Evolutionary conservation across 2,113 vertebrate species (phyloP), one percentile per base, ranked within the genome.

Genomic region (Leptodactylus fuscus): DNA sequence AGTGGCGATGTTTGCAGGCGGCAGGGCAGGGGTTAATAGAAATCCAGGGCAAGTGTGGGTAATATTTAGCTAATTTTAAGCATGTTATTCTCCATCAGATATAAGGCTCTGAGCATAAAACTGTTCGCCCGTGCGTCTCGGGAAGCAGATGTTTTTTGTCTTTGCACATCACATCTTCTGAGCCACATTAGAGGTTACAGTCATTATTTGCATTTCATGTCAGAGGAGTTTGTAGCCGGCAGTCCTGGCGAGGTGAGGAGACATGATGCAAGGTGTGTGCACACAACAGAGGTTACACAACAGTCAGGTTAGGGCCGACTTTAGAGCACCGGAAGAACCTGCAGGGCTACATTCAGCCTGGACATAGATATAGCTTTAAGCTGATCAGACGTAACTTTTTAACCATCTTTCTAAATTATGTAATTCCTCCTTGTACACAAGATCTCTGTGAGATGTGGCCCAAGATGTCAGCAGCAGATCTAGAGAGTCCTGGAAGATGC

Each of bases 61-160:
- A 53, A 73, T 73, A 51, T 29, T 81, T 44, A 70, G 27, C 65
- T 51, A 15, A 82, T 53, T 48, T 81, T 81, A 81, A 67, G 12
- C n/a, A 81, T 34, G 62, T 51, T 73, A 13, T 38, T 58, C 34
- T 82, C 48, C 81, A 82, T 82, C 62, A 51, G 62, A 48, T 36
- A 81, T 7, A 70, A 67, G 32, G 20, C 18, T 24, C 73, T 20
- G 36, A 74, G 32, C 34, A 7, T n/a, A 24, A 8, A 36, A 55
- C 29, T 4, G 8, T 36, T 24, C 62, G 27, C 46, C 18, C 9
- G 60, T 20, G 49, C 36, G 34, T 83, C 70, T 75, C 36, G 2
- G 27, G 34, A 83, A 74, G 70, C 81, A 83, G 81, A 71, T 83
- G 81, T 74, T 74, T 38, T 58, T 29, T 46, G 69, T 74, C 81